These are phyloP conservation scores for Scrobipalpa costella DNA, from an alignment of 2,888 invertebrate genomes.

Conservation along the genomic window DNA sequence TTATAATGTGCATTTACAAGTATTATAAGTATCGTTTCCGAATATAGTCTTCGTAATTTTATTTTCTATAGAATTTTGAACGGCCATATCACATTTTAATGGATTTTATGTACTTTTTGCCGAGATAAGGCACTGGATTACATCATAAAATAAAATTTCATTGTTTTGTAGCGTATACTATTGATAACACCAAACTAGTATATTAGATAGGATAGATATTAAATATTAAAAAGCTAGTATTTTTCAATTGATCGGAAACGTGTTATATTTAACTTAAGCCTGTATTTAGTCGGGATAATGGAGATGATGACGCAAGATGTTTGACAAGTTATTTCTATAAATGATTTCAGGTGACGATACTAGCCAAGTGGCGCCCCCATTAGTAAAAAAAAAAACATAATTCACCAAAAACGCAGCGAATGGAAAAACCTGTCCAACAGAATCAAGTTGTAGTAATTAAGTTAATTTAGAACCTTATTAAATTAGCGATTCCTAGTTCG, in stretches of 20 bases:
- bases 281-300: too few species aligned
- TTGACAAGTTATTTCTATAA: not conserved
- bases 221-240: slow-evolving; percentile 4
- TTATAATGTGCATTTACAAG: slow-evolving; percentile 19
- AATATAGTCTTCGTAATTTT: not conserved
- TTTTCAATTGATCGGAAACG: not conserved
- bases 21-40: not conserved
- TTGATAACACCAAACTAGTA: slow-evolving; percentile 5
- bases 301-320: not conserved
- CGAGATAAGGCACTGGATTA: not conserved
- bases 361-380: too few species aligned
- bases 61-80: slow-evolving; percentile 6
- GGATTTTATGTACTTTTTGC: not conserved
- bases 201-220: not conserved
- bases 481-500: too few species aligned
- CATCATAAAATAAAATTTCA: not conserved
- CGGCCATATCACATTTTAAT: slow-evolving; percentile 11
- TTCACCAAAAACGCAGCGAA: too few species aligned
- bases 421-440: too few species aligned
- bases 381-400: too few species aligned
- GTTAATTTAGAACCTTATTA: too few species aligned
- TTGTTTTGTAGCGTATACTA: too few species aligned
- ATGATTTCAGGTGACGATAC: too few species aligned
- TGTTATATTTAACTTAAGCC: not conserved
- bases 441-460: too few species aligned